Base-by-base conservation (phyloP, 92 coral and sea anemone species). In the Actinostola sp. region DNA sequence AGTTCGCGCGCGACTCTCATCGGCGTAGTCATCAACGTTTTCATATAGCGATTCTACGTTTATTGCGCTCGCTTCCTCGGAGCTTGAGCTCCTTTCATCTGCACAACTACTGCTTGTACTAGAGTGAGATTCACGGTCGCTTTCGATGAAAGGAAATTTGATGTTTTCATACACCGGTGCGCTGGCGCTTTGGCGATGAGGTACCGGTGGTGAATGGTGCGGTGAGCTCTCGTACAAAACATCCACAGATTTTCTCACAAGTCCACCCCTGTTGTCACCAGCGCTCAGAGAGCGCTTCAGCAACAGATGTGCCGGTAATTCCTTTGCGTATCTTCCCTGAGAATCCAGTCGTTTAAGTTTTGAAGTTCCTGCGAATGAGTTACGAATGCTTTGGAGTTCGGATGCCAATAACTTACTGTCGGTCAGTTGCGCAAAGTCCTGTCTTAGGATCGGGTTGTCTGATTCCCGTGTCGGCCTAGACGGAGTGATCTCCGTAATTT, bases 381-480 rank as follows among this genome's bases (percentile, higher is more conserved):
- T 82, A 50, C 89, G 88, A 42, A 82, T 66, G 53, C 55, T 59
- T 42, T 76, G 81, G 35, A 86, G 61, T 42, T 86, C 79, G 8
- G 79, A 88, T 30, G 83, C 33, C 15, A 57, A 32, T 5, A 81
- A 58, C 2, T 59, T 68, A 50, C 38, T 73, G 42, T 65, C 77
- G 25, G 66, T 28, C 19, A 60, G 51, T 29, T 79, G 66, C 27
- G 86, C 84, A 72, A 91, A 91, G 46, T 81, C 96, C 49, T 90
- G 86, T 63, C 94, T 75, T 50, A 91, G 84, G 65, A 95, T 88
- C 27, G 99, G 97, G 46, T 95, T 95, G 62, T 88, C 88, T 29
- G 98, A 94, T 57, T 92, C 97, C 27, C 99, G 80, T 0, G 99
- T 95, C 24, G 89, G 94, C 58, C 99, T 78, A 4, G 97, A 78